These are phyloP conservation scores for Beroe ovata DNA, from an alignment of 37 sponge, comb jelly and placozoan genomes.

Conservation along the genomic window DNA sequence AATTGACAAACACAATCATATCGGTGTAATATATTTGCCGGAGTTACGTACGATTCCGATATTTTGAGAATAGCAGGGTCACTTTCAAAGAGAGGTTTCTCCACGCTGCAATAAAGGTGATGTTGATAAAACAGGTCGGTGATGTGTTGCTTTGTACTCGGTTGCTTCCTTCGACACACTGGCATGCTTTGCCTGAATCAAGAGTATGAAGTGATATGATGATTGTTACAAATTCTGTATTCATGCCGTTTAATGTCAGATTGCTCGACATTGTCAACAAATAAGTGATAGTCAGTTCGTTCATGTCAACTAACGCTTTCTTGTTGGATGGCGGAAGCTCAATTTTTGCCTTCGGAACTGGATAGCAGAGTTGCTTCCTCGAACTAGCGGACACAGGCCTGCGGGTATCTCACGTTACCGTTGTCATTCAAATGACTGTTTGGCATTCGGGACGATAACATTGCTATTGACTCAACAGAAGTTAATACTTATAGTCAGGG, in stretches of 20 bases:
- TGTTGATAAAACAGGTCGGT: constrained; percentile 28
- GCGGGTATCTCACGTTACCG: too few relatives aligned
- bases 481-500: too few relatives aligned
- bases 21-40: too few relatives aligned
- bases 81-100: constrained; percentile 57
- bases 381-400: background rate
- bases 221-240: too few relatives aligned
- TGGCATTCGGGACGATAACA: too few relatives aligned
- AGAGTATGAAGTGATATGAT: too few relatives aligned
- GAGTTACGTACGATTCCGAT: constrained; percentile 20
- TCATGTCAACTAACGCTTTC: background rate
- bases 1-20: too few relatives aligned
- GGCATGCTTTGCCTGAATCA: background rate
- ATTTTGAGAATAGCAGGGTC: constrained; percentile 30
- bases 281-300: too few relatives aligned
- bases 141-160: background rate
- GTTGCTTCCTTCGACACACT: constrained; percentile 2
- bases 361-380: background rate
- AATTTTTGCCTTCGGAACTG: constrained; percentile 54
- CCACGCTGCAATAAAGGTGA: constrained; percentile 30
- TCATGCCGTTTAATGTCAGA: too few relatives aligned
- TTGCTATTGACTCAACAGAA: too few relatives aligned
- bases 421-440: too few relatives aligned
- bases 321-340: constrained; percentile 31
- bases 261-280: too few relatives aligned